phyloP scores from a whole-genome alignment of 1,140 invertebrate species.

The Lasioglossum albipes region DNA sequence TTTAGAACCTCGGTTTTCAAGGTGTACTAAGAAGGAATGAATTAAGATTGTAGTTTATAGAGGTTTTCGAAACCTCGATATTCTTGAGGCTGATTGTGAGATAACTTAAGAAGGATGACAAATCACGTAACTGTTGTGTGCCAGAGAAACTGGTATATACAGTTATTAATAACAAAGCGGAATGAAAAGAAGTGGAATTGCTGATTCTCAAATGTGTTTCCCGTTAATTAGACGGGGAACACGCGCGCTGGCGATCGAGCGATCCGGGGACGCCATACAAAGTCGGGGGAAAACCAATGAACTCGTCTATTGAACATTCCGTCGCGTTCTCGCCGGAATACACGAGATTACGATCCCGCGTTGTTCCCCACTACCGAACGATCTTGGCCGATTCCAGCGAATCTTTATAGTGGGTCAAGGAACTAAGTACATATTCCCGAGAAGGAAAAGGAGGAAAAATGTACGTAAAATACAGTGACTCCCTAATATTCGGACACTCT shows the following conservation, averaged over 20 bases:
- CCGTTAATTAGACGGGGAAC: background rate
- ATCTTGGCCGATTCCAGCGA: constrained; percentile 7
- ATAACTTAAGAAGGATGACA: background rate
- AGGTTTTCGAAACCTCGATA: no score
- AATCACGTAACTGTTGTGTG: background rate
- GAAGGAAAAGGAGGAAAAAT: background rate
- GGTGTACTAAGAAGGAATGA: no score
- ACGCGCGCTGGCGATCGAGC: background rate
- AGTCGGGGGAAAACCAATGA: constrained; percentile 38
- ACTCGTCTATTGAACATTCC: background rate
- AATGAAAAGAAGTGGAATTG: background rate
- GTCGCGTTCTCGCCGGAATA: background rate
- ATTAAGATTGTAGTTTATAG: no score
- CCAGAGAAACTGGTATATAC: background rate
- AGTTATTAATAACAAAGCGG: background rate
- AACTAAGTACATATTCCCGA: background rate
- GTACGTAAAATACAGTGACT: background rate
- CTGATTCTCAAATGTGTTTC: background rate
- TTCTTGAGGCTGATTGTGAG: no score
- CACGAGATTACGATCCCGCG: constrained; percentile 9
- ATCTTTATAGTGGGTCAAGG: constrained; percentile 45
- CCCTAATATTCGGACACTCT: no score
- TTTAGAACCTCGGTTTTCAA: no score
- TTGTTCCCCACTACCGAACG: background rate
- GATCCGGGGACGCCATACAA: background rate